Base-by-base conservation (phyloP, 2,888 invertebrate species). In the Thysanoteuthis rhombus region DNA sequence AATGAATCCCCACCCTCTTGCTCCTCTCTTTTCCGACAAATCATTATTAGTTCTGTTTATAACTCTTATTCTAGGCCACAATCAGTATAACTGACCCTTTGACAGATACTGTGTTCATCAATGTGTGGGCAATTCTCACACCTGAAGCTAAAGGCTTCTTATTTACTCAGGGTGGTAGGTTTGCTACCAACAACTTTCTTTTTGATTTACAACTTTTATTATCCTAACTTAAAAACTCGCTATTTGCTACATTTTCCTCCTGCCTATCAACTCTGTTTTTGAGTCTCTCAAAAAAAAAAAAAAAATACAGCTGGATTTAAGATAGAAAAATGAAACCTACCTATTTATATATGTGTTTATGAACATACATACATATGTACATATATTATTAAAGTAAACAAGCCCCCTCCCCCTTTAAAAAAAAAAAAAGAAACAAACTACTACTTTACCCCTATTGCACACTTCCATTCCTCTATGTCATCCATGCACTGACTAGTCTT, bases 121-220 rank as follows among this genome's bases (percentile, higher is more conserved):
- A 40, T 92, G 40, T 90, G 38, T 90, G 90, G 22, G 28, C 90
- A 90, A 39, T 10, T 38, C 90, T 92, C 92, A 92, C n/a, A 25
- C 92, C 39, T 92, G 12, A 36, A 75, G 75, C 75, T n/a, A n/a
- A n/a, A 12, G 12, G 75, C 75, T 75, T 45, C 75, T 75, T 45
- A 92, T 32, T 22, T 92, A 92, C 92, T 92, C 92, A 92, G 92
- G 92, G 40, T 40, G 92, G 92, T 92, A 92, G 42, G 32, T 28
- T 39, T n/a, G 25, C 42, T 42, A 91, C 42, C 91, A 39, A 92
- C 45, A 75, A 75, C 16, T n/a, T 75, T 75, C n/a, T 75, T 75
- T n/a, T 75, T n/a, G 12, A 19, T 75, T 75, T 75, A 75, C n/a
- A 75, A 36, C n/a, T 75, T 75, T 75, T 75, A 75, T 75, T n/a